A percentile compares a stretch with the other conserved stretches of the same genome.
Evolutionary conservation across 1,140 invertebrate species (phyloP).

Genomic region (Bombus ignitus): DNA sequence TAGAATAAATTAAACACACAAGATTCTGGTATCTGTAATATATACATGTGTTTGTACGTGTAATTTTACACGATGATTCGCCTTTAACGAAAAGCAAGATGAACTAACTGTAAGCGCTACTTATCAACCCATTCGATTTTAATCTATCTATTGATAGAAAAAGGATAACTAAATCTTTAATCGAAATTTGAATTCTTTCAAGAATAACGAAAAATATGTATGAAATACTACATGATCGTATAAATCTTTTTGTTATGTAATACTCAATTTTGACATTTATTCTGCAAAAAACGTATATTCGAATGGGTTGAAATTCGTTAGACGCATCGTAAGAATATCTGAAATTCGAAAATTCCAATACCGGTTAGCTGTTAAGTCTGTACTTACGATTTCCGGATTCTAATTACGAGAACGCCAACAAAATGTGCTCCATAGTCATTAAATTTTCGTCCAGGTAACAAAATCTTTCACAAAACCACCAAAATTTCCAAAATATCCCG

Average conservation of each 20-base stretch:
- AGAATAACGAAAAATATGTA: neutral
- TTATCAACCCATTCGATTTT: constrained; percentile 5
- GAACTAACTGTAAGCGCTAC: neutral
- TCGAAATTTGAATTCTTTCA: neutral
- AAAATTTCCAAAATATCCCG: too few species aligned
- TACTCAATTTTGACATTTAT: neutral
- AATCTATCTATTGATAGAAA: neutral
- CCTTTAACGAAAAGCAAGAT: neutral
- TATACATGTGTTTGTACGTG: constrained; percentile 33
- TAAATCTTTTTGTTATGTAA: neutral
- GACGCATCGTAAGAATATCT: neutral
- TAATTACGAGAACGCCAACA: neutral
- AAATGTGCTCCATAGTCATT: neutral
- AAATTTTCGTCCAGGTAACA: neutral
- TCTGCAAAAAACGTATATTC: neutral
- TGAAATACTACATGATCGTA: neutral
- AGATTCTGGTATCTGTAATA: neutral
- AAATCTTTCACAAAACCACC: neutral
- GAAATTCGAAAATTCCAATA: neutral
- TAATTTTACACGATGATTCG: constrained; percentile 11
- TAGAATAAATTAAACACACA: constrained; percentile 6
- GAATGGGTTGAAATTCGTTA: constrained; percentile 17
- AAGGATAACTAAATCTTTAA: neutral
- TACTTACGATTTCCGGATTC: neutral
- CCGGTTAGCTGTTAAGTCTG: neutral